Conservation (phyloP, 2,113 vertebrate species). For the Chamaea fasciata region DNA sequence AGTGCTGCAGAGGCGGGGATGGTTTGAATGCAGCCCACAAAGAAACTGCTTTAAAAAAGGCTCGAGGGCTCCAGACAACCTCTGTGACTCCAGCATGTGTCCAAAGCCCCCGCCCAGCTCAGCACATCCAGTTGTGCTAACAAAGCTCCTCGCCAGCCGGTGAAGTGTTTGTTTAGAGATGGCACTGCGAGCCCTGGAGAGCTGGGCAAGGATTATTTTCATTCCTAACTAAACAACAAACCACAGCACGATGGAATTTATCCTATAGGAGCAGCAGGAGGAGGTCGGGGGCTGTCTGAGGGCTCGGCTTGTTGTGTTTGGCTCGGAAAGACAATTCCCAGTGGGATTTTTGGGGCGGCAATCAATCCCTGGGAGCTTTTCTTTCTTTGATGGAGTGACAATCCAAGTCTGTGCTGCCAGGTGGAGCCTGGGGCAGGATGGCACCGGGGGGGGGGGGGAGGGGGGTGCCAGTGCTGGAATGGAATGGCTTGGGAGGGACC, state of each 20-base stretch:
- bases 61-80: not conserved
- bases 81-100: not conserved
- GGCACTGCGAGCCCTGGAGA: not conserved
- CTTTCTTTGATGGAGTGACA: not conserved
- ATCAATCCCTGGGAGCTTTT: not conserved
- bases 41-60: not conserved
- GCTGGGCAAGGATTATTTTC: not conserved
- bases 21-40: not conserved
- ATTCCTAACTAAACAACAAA: not conserved
- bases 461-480: not conserved
- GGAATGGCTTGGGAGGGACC: not conserved
- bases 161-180: not conserved
- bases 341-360: not conserved
- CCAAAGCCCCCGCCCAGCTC: not conserved
- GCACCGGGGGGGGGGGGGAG: fast-evolving
- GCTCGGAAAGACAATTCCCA: not conserved
- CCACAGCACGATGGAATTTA: not conserved
- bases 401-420: not conserved
- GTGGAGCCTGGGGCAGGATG: not conserved
- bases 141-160: not conserved
- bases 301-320: slow-evolving; percentile 5
- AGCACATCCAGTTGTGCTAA: not conserved
- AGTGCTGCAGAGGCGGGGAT: not conserved
- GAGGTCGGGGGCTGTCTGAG: not conserved
- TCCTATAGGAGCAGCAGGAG: not conserved